Conservation (phyloP, 2,113 vertebrate species). For the Haliaeetus leucogaster region DNA sequence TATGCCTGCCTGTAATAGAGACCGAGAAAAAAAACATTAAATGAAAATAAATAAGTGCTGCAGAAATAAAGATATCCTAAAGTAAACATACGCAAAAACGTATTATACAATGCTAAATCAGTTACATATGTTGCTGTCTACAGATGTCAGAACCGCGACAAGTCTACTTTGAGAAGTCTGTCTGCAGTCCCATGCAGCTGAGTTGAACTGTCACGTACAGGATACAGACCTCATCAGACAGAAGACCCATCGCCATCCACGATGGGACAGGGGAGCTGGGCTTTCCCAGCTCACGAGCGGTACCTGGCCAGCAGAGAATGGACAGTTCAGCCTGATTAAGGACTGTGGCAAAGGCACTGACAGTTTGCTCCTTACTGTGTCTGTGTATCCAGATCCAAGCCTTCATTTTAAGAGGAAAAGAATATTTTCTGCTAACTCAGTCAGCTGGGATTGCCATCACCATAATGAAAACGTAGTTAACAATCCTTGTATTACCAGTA, state of each 20-base stretch:
- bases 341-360: neutral
- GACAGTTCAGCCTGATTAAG: neutral
- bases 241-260: neutral
- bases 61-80: neutral
- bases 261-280: rapidly evolving
- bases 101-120: neutral
- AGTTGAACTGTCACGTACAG: neutral
- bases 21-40: neutral
- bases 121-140: neutral
- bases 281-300: neutral
- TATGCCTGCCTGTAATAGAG: neutral
- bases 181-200: neutral
- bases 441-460: neutral
- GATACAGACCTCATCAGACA: neutral
- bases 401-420: neutral
- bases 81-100: neutral
- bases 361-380: neutral
- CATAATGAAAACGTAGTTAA: neutral
- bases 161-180: neutral
- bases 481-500: neutral
- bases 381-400: neutral
- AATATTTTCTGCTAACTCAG: neutral
- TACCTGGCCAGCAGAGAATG: neutral
- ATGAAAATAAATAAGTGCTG: neutral
- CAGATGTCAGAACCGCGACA: neutral